Percentiles rank a stretch among this genome's conserved stretches.
Evolutionary conservation across 2,888 invertebrate genomes (phyloP).

Genomic region (Lysandra bellargus): DNA sequence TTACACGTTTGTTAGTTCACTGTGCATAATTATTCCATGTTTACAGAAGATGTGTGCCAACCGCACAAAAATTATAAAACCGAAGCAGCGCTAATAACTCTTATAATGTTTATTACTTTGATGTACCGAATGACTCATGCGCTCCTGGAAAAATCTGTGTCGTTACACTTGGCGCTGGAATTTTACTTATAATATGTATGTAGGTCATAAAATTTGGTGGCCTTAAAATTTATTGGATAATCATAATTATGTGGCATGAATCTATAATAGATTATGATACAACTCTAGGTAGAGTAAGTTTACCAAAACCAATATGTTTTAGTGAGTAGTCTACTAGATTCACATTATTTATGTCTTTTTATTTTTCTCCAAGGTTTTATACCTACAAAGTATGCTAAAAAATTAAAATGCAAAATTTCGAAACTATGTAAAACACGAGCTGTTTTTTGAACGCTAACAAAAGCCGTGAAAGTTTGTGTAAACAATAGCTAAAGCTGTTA

Average conservation of each 20-base stretch:
- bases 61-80: constrained; percentile 54
- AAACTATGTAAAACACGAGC: constrained; percentile 39
- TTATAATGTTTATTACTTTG: constrained; percentile 43
- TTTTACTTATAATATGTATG: neutral
- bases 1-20: constrained; percentile 78
- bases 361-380: neutral
- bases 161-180: neutral
- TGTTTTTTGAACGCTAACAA: constrained; percentile 36
- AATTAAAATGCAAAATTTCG: constrained; percentile 8
- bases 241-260: neutral
- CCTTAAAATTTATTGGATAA: neutral
- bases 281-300: neutral
- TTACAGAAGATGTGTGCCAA: constrained; percentile 66
- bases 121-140: constrained; percentile 42
- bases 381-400: neutral
- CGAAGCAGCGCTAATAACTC: constrained; percentile 52
- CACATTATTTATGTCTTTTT: neutral
- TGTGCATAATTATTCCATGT: constrained; percentile 74
- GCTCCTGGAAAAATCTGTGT: constrained; percentile 5
- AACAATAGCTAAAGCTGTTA: constrained; percentile 57
- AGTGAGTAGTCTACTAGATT: neutral
- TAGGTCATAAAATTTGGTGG: neutral
- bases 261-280: neutral
- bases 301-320: neutral
- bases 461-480: constrained; percentile 57